phyloP scores from a whole-genome alignment of 2,888 invertebrate species.

The Empis livida region DNA sequence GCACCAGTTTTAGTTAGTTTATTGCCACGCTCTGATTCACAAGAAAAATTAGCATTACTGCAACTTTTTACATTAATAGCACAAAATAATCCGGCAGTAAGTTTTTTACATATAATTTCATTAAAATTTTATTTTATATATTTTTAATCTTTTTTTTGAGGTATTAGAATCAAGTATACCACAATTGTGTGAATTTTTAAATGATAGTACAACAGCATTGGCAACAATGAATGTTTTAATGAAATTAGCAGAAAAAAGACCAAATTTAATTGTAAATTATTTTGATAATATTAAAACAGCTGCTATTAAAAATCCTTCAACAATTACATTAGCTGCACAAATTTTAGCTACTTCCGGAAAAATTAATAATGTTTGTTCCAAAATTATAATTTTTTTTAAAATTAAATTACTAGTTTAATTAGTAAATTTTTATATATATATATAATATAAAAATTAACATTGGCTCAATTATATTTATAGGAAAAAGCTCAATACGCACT shows the following conservation, averaged over 20 bases:
- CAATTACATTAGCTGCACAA: slow-evolving; percentile 53
- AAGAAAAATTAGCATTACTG: slow-evolving; percentile 74
- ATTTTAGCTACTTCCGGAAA: slow-evolving; percentile 59
- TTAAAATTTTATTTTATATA: background rate
- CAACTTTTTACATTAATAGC: slow-evolving; percentile 73
- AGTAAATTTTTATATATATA: background rate
- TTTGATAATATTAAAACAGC: slow-evolving; percentile 53
- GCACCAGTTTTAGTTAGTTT: slow-evolving; percentile 64
- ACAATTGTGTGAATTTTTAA: slow-evolving; percentile 65
- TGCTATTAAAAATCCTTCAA: slow-evolving; percentile 51
- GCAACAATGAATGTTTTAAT: slow-evolving; percentile 62
- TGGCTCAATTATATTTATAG: slow-evolving; percentile 33
- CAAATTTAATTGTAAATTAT: slow-evolving; percentile 57
- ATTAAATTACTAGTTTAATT: background rate
- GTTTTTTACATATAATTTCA: slow-evolving; percentile 13
- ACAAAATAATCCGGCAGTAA: slow-evolving; percentile 60
- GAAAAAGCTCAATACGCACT: slow-evolving; percentile 69
- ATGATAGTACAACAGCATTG: slow-evolving; percentile 43
- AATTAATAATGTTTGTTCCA: slow-evolving; percentile 44
- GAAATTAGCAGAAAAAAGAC: slow-evolving; percentile 57
- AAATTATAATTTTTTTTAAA: too few species aligned
- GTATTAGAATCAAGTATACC: slow-evolving; percentile 69
- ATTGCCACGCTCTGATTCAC: slow-evolving; percentile 69
- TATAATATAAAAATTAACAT: background rate
- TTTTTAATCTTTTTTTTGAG: slow-evolving; percentile 33